Percentiles rank a stretch among this genome's conserved stretches.
Conservation (phyloP, 2,797 vertebrate genomes). For the Notolabrus celidotus region DNA sequence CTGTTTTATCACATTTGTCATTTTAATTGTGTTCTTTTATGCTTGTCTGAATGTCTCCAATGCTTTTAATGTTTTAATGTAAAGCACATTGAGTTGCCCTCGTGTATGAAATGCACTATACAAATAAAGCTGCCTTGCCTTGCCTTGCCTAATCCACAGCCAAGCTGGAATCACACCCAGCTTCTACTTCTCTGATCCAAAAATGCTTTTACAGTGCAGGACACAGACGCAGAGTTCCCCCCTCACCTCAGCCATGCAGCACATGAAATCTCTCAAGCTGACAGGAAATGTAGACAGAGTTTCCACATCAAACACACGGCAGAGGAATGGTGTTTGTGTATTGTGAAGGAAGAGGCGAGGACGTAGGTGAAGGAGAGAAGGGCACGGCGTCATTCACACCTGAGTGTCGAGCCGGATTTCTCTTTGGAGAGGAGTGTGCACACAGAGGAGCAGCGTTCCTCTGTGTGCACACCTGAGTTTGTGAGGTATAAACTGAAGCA, state of each 20-base stretch:
- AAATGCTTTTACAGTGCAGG: slow-evolving; percentile 44
- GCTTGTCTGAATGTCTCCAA: too few relatives aligned
- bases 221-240: slow-evolving; percentile 13
- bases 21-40: too few relatives aligned
- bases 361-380: slow-evolving; percentile 63
- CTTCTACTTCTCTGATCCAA: slow-evolving; percentile 63
- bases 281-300: slow-evolving; percentile 76
- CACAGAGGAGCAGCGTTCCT: slow-evolving; percentile 52
- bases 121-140: too few relatives aligned
- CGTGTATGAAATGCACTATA: too few relatives aligned
- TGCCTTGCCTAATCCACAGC: slow-evolving; percentile 62
- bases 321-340: slow-evolving; percentile 75
- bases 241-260: slow-evolving; percentile 29
- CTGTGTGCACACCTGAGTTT: slow-evolving; percentile 68
- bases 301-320: slow-evolving; percentile 79
- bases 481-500: slow-evolving; percentile 39
- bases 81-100: too few relatives aligned
- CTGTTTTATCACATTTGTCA: too few relatives aligned
- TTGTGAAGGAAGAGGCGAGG: slow-evolving; percentile 63
- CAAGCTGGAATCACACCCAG: slow-evolving; percentile 66
- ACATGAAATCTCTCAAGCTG: slow-evolving; percentile 61
- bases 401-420: slow-evolving; percentile 64
- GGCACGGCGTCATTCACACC: slow-evolving; percentile 80
- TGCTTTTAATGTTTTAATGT: too few relatives aligned
- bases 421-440: slow-evolving; percentile 64